Conservation (phyloP, 2,888 invertebrate species). For the Ptychoptera contaminata region DNA sequence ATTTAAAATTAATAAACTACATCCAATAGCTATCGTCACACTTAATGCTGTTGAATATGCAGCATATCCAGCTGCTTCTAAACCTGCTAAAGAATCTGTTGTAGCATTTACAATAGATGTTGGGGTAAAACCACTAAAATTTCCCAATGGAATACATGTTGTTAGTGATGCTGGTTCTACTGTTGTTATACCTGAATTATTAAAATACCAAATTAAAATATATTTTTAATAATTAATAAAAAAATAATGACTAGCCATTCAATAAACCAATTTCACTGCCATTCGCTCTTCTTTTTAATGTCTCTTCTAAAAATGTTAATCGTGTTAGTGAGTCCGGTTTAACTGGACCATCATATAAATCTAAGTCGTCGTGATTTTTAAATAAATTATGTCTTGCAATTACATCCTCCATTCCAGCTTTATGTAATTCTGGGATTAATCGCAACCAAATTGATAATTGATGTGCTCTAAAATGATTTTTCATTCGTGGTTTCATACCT, state of each 20-base stretch:
- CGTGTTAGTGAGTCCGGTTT: conserved; percentile 67
- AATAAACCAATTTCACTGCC: conserved; percentile 9
- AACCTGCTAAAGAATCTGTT: conserved; percentile 59
- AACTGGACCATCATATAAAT: conserved; percentile 77
- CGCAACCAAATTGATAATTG: conserved; percentile 91
- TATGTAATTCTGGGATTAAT: conserved; percentile 77
- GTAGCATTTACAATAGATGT: conserved; percentile 45
- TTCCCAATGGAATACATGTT: conserved; percentile 36
- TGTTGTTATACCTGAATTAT: conserved; percentile 25
- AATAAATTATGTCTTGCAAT: conserved; percentile 78
- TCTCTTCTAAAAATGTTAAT: conserved; percentile 32
- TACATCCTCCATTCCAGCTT: conserved; percentile 79
- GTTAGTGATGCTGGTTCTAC: conserved; percentile 33
- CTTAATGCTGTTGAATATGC: conserved; percentile 85
- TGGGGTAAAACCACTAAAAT: conserved; percentile 33
- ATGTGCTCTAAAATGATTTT: conserved; percentile 88
- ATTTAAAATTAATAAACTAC: conserved; percentile 79
- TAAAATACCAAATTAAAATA: not conserved
- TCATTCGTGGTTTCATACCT: conserved; percentile 83
- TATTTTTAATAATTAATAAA: too few species aligned
- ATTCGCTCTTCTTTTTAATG: conserved; percentile 39
- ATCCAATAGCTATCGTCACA: conserved; percentile 89
- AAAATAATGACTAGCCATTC: conserved; percentile 8
- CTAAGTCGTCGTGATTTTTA: conserved; percentile 74
- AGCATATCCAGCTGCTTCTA: conserved; percentile 67